phyloP scores from a whole-genome alignment of 2,797 vertebrate genomes.

The Microtus agrestis region DNA sequence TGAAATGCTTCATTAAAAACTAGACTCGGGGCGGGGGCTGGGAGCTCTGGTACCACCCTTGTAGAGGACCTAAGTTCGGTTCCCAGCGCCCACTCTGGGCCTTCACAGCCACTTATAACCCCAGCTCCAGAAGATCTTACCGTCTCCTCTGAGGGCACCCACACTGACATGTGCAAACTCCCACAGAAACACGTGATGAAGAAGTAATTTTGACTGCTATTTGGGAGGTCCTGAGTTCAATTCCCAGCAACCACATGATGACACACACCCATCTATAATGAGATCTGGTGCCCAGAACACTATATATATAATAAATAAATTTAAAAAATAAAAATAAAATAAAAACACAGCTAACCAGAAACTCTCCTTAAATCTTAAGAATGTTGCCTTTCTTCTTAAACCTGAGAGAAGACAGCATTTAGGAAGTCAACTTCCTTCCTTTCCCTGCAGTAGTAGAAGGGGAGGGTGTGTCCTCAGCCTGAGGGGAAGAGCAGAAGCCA shows the following conservation, averaged over 20 bases:
- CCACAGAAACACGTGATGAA: not conserved
- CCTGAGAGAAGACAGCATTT: not conserved
- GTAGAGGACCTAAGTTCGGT: not conserved
- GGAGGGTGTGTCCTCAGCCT: not conserved
- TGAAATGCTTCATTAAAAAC: not conserved
- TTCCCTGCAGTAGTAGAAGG: not conserved
- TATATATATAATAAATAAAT: too few species aligned
- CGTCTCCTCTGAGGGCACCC: not conserved
- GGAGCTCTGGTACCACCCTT: not conserved
- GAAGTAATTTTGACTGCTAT: not conserved
- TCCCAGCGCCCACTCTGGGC: not conserved
- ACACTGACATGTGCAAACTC: not conserved
- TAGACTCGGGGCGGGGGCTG: not conserved
- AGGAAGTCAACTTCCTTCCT: too few species aligned
- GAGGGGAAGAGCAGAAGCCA: too few species aligned
- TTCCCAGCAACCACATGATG: too few species aligned
- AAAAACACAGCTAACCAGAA: not conserved
- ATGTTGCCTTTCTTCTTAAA: not conserved
- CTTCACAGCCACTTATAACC: not conserved
- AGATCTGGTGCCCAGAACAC: too few species aligned
- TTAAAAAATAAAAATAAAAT: not conserved
- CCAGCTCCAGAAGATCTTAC: not conserved
- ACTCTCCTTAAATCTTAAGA: not conserved
- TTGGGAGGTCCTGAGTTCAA: too few species aligned
- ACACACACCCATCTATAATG: too few species aligned